Evolutionary conservation across 2,888 invertebrate species (phyloP).

Genomic region (Heterodera filipjevi): DNA sequence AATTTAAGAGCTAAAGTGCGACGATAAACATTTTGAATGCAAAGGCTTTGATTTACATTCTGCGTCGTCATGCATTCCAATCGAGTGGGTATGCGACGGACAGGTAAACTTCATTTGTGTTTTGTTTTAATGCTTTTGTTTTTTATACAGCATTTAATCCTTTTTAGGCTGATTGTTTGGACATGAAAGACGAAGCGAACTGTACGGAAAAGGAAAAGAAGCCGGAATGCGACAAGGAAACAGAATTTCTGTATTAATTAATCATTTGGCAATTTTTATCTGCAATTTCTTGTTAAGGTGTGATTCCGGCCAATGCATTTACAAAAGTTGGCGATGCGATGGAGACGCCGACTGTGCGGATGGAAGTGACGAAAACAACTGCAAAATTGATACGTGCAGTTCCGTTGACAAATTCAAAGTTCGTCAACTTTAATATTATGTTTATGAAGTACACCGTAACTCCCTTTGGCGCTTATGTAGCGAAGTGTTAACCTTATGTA

Average conservation of each 20-base stretch:
- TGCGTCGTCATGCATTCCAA: conserved; percentile 52
- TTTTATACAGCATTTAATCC: too few relatives aligned
- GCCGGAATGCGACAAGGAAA: conserved; percentile 28
- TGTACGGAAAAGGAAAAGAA: conserved; percentile 41
- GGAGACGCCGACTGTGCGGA: conserved; percentile 60
- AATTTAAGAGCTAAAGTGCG: conserved; percentile 36
- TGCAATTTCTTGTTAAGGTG: conserved; percentile 39
- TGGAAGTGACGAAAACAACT: conserved; percentile 50
- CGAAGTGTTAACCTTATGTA: too few relatives aligned
- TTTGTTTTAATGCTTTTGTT: conserved; percentile 18
- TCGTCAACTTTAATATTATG: too few relatives aligned
- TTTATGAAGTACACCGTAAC: too few relatives aligned
- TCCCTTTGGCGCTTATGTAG: too few relatives aligned
- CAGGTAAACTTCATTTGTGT: conserved; percentile 38
- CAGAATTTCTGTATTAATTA: conserved; percentile 25
- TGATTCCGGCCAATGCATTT: conserved; percentile 53
- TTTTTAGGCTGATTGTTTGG: conserved; percentile 57
- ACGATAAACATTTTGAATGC: conserved; percentile 53
- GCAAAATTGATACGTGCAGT: conserved; percentile 41
- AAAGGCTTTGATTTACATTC: conserved; percentile 48
- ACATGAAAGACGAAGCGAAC: conserved; percentile 53
- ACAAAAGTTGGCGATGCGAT: conserved; percentile 58
- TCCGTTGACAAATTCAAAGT: conserved; percentile 46
- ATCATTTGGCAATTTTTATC: neutral
- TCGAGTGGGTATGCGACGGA: conserved; percentile 58